Base-by-base conservation (phyloP, 2,113 vertebrate genomes). In the Ranitomeya variabilis region DNA sequence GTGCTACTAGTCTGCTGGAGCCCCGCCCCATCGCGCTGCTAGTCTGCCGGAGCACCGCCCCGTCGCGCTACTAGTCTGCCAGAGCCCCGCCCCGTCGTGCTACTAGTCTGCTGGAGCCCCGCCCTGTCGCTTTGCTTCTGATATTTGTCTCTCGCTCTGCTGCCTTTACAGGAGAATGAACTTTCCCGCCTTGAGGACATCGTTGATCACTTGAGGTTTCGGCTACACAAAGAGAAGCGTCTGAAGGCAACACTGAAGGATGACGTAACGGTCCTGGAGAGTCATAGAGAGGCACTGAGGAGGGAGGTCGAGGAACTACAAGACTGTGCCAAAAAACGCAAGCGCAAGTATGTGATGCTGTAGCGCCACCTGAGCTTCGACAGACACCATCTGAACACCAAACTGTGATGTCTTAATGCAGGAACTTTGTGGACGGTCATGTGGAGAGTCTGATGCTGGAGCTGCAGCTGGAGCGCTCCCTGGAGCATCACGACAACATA, bases 231-330 rank as follows among this genome's bases (percentile, higher is more conserved):
- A 85, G 89, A 92, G 4, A 90, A 51, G 59, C 90, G 90, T 82
- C 91, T 94, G 86, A 73, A 92, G 60, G 91, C 93, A 79, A 91
- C 91, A 16, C 26, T 95, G 59, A 90, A 82, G 4, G 86, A 66
- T 9, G 87, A 89, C 0, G 83, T 96, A 18, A 91, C 92, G 3
- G 90, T 90, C 0, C 93, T 96, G 11, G 79, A 94, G 89, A 92
- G 89, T 6, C 93, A 95, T n/a, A 95, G 93, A 69, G 92, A 91
- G 69, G 92, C 94, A 26, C 90, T 97, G 90, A 92, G 95, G 57
- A 7, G 23, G 21, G 93, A 96, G 89, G 89, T 95, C 79, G 91
- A 94, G 91, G 94, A 96, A 89, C 91, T 96, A 66, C 93, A 21
- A 0, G 91, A 66, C 6, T 90, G 89, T 1, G 92, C 66, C 93